Base-by-base conservation (phyloP, 2,797 vertebrate genomes). In the Cyclura pinguis region DNA sequence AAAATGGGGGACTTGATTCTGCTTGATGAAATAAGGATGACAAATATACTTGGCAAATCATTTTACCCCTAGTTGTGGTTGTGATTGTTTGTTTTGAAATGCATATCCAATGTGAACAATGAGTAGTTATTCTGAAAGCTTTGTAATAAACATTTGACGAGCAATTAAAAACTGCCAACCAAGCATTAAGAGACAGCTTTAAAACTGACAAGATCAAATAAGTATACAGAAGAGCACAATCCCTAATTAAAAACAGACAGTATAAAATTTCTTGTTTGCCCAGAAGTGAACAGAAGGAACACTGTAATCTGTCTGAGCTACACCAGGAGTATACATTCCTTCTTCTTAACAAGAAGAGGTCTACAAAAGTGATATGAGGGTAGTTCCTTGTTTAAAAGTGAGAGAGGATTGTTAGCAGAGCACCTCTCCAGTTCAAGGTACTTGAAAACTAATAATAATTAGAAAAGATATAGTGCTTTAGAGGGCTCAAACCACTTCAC, bases 111-210 rank as follows among this genome's bases (percentile, higher is more conserved):
- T 81, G n/a, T 81, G 80, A 82, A 57, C n/a, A 59, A 32, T 57
- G 35, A 35, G 16, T 73, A 73, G 50, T 73, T 73, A 82, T 59
- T 82, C 69, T 73, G 76, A 90, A 86, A 57, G 50, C 50, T 80
- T 73, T 86, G 78, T 80, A 85, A 85, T 73, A 85, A 80, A 52
- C n/a, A 72, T 59, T 85, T 90, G 84, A 85, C 55, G 50, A 85
- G 84, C 89, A 86, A 90, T 90, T 90, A 86, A 85, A 80, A 90
- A 80, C 89, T 90, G 84, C 84, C 84, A 90, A 55, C 84, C 76
- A 73, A 80, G 64, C 84, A 90, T 80, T 90, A 80, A 86, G 74
- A 80, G 84, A 80, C 62, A 80, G 76, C 62, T 90, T 80, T 90
- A 84, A 90, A 59, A 73, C 47, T 80, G 76, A 90, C 64, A 80